These are phyloP conservation scores for Discoglossus pictus DNA, from an alignment of 2,797 vertebrate species.

Conservation along the genomic window DNA sequence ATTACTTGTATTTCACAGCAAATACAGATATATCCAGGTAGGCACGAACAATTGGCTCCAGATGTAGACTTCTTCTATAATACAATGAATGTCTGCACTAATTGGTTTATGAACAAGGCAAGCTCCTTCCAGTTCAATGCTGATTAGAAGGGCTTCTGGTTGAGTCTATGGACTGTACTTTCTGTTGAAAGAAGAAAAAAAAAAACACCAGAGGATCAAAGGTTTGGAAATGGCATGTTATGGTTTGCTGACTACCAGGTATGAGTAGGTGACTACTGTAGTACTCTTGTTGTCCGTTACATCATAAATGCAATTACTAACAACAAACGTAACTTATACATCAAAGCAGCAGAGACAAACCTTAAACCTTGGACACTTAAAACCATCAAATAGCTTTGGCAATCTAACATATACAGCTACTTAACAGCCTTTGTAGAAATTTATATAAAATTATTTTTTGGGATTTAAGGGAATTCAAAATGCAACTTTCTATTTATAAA, in stretches of 20 bases:
- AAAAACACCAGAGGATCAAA: conserved; percentile 32
- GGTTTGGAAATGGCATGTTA: conserved; percentile 38
- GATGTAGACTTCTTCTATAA: conserved; percentile 69
- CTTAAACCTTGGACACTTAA: no score
- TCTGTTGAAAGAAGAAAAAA: no score
- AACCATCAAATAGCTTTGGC: no score
- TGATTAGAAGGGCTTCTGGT: conserved; percentile 59
- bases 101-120: conserved; percentile 71
- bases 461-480: no score
- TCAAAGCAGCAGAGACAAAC: conserved; percentile 35
- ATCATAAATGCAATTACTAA: conserved; percentile 44
- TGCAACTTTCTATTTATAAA: no score
- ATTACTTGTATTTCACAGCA: conserved; percentile 68
- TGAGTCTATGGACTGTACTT: conserved; percentile 27
- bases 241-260: conserved; percentile 21
- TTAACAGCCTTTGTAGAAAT: no score
- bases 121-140: conserved; percentile 67
- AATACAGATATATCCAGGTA: conserved; percentile 65
- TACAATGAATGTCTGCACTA: conserved; percentile 62
- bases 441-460: no score
- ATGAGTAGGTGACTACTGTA: conserved; percentile 30
- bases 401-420: no score
- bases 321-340: conserved; percentile 8
- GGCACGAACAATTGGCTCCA: conserved; percentile 75
- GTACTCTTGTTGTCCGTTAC: conserved; percentile 10